Percentiles rank a stretch among this genome's conserved stretches.
Conservation (phyloP, 2,113 vertebrate species). For the Herpailurus yagouaroundi region DNA sequence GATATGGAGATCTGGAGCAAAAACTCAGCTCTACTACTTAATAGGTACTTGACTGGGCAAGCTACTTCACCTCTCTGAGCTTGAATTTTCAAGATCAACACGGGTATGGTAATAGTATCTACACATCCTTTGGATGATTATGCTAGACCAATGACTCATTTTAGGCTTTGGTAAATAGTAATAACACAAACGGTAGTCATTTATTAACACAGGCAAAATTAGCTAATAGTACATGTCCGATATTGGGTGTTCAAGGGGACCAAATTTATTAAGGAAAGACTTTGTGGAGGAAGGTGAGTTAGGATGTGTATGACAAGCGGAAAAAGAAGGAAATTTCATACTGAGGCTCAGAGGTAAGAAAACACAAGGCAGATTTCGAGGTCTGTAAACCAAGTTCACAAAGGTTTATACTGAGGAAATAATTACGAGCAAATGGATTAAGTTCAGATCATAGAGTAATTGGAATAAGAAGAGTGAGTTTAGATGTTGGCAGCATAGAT, state of each 20-base stretch:
- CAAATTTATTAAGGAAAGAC: neutral
- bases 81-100: neutral
- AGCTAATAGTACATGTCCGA: neutral
- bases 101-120: neutral
- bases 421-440: neutral
- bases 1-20: neutral
- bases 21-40: neutral
- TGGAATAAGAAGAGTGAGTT: constrained; percentile 1
- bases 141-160: neutral
- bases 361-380: neutral
- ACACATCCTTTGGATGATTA: neutral
- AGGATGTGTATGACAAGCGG: neutral
- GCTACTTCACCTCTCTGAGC: neutral
- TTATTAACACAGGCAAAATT: neutral
- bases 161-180: neutral
- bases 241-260: neutral
- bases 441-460: neutral
- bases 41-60: neutral
- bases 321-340: neutral
- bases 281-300: neutral
- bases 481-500: neutral
- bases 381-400: neutral
- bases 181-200: neutral
- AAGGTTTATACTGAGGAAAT: neutral
- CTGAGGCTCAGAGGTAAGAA: neutral